Evolutionary conservation across 2,888 invertebrate genomes (phyloP), one percentile per base, ranked within the genome.

Genomic region (Macrophya annulata): DNA sequence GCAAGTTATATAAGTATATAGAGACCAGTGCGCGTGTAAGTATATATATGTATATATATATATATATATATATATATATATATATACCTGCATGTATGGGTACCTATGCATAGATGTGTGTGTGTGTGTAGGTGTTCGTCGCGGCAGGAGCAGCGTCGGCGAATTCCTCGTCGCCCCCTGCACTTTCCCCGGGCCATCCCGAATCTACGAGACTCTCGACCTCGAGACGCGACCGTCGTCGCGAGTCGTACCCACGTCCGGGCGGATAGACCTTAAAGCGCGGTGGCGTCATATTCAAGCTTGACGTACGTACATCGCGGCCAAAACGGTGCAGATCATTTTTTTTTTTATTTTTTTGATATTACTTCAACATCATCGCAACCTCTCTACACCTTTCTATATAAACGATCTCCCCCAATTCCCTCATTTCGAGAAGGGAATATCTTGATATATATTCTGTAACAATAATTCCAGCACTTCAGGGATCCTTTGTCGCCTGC

Each of bases 81-180:
- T 3, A 12, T 31, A 9, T 31, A 31, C 15, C 65, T 4, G 15
- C 37, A 68, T n/a, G 25, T 72, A 9, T 43, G 15, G 8, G 72
- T 43, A 51, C 48, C 10, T 51, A 10, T 31, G 31, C 15, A 17
- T 76, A 17, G 3, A 31, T 76, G 6, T 25, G 17, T 48, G 12
- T 48, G 17, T 15, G 15, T 51, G 48, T 21, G 25, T 74, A 81
- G 79, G 62, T 81, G 59, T n/a, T 25, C 79, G 79, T 81, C 79
- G 79, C 59, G 40, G 79, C n/a, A 15, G 21, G 40, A 90, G 93
- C 93, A 90, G 88, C 90, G 91, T 93, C 92, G 90, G 90, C 93
- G 90, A 92, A 93, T 93, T 93, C 92, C 92, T 91, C 88, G 88
- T 87, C 88, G 89, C 85, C 87, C 87, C 86, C 85, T 87, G 87